Evolutionary conservation across 2,797 vertebrate species (phyloP).

Genomic region (Pelobates cultripes): DNA sequence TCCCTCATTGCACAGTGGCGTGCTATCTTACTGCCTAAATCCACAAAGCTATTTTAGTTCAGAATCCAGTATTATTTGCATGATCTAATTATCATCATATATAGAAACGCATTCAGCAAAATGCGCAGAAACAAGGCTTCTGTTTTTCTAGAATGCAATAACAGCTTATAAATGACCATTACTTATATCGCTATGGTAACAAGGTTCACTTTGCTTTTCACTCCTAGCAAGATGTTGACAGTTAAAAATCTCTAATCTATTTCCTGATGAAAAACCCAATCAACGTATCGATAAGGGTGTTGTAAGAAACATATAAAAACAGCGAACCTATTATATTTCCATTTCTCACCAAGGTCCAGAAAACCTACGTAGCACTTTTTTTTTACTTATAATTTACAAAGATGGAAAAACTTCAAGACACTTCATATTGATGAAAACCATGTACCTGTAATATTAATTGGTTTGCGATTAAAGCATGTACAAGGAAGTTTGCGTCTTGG

Average conservation of each 20-base stretch:
- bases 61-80: background rate
- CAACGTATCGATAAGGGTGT: background rate
- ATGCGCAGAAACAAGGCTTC: background rate
- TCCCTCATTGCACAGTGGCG: background rate
- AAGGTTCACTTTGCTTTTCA: constrained; percentile 5
- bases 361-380: background rate
- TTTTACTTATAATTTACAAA: background rate
- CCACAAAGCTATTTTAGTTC: background rate
- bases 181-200: constrained; percentile 13
- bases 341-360: background rate
- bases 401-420: background rate
- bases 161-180: constrained; percentile 12
- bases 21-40: background rate
- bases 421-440: background rate
- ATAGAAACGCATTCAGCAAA: background rate
- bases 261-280: background rate
- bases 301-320: background rate
- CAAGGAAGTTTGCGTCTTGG: too few relatives aligned
- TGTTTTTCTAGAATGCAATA: constrained; percentile 8
- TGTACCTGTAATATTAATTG: too few relatives aligned
- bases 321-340: background rate
- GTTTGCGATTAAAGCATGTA: too few relatives aligned
- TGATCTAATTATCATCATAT: background rate
- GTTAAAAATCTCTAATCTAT: constrained; percentile 4
- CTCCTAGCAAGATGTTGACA: background rate